These are phyloP conservation scores for Ptilorrhoa leucosticta DNA, from an alignment of 2,113 vertebrate genomes.

Conservation along the genomic window DNA sequence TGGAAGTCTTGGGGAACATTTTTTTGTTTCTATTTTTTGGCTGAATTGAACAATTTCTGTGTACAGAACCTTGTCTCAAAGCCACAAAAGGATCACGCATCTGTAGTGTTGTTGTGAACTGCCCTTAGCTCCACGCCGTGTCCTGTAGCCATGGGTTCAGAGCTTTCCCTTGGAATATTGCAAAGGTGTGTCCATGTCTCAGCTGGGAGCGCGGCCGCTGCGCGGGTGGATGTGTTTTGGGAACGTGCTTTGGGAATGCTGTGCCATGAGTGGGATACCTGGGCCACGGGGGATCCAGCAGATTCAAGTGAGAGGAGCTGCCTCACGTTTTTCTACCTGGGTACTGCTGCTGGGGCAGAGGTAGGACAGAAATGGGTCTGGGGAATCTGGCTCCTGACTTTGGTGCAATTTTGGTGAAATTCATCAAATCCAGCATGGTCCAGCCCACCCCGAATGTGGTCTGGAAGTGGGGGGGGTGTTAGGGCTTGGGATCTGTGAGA, in stretches of 20 bases:
- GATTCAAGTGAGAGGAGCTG: not conserved
- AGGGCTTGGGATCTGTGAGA: not conserved
- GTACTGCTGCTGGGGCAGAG: not conserved
- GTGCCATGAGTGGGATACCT: not conserved
- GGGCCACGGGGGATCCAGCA: not conserved
- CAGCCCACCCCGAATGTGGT: no score
- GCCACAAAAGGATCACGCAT: not conserved
- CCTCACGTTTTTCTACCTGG: rapidly evolving
- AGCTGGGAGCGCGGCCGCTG: rapidly evolving
- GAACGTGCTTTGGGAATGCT: not conserved
- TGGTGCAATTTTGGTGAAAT: rapidly evolving
- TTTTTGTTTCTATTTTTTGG: not conserved
- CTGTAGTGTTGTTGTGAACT: not conserved
- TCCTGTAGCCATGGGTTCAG: not conserved
- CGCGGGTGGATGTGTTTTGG: rapidly evolving
- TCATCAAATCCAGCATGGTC: not conserved
- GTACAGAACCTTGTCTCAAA: not conserved
- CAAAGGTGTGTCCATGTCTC: rapidly evolving
- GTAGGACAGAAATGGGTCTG: rapidly evolving
- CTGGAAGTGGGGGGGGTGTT: not conserved
- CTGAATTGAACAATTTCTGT: not conserved
- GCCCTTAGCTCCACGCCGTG: rapidly evolving
- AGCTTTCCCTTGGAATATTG: not conserved
- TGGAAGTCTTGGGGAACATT: not conserved
- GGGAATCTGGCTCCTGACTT: not conserved